phyloP scores from a whole-genome alignment of 2,113 vertebrate genomes.

The Pao palembangensis region DNA sequence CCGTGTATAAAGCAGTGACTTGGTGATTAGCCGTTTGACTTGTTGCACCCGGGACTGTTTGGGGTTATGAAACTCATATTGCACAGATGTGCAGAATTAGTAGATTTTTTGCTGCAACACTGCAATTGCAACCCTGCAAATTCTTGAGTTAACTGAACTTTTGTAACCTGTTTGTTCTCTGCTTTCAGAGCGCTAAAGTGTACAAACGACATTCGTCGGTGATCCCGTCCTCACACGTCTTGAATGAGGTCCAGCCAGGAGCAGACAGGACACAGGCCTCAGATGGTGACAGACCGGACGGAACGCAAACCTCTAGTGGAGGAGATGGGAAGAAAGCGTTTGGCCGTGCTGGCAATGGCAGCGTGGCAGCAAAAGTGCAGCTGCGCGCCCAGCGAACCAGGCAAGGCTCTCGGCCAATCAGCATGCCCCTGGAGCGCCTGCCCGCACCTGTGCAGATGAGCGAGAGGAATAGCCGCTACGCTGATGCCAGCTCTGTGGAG shows the following conservation, averaged over 20 bases:
- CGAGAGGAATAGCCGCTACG: conserved; percentile 78
- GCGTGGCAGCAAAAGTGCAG: conserved; percentile 67
- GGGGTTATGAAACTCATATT: too few relatives aligned
- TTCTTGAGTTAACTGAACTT: too few relatives aligned
- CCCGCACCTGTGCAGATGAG: conserved; percentile 70
- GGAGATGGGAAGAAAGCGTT: conserved; percentile 61
- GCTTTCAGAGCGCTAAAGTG: conserved; percentile 62
- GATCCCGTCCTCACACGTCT: conserved; percentile 66
- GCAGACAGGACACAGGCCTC: conserved; percentile 36
- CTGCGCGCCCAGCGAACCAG: conserved; percentile 75
- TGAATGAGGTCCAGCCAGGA: conserved; percentile 58
- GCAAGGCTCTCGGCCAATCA: conserved; percentile 78
- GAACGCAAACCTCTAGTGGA: conserved; percentile 40
- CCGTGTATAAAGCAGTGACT: too few relatives aligned
- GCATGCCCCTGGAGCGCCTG: conserved; percentile 84
- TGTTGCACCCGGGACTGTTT: too few relatives aligned
- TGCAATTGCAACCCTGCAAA: too few relatives aligned
- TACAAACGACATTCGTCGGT: conserved; percentile 73
- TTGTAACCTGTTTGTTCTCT: too few relatives aligned
- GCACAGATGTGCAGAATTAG: too few relatives aligned
- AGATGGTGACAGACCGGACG: conserved; percentile 61
- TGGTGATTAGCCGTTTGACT: too few relatives aligned
- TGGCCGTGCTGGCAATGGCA: conserved; percentile 62
- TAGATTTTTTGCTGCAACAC: too few relatives aligned
- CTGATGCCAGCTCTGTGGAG: conserved; percentile 39